These are phyloP conservation scores for Macrotis lagotis DNA, from an alignment of 2,113 vertebrate species.

Conservation along the genomic window DNA sequence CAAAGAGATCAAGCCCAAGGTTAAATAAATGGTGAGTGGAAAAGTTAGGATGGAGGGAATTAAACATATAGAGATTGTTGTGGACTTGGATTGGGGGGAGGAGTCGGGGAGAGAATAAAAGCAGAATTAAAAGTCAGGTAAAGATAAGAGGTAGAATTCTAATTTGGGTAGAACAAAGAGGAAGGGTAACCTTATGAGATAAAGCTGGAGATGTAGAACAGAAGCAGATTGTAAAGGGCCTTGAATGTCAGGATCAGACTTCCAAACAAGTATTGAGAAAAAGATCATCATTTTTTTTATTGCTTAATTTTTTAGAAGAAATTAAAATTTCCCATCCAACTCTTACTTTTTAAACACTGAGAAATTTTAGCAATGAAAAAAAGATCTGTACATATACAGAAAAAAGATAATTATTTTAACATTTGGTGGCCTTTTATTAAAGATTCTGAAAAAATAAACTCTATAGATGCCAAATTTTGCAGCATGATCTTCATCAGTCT, in stretches of 20 bases:
- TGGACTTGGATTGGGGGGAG: not conserved
- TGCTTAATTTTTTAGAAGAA: conserved; percentile 63
- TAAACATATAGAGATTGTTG: not conserved
- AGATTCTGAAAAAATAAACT: conserved; percentile 81
- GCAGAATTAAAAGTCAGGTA: not conserved
- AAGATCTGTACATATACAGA: conserved; percentile 66
- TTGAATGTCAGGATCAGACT: not conserved
- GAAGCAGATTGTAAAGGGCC: not conserved
- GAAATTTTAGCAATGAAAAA: conserved; percentile 65
- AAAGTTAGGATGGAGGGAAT: not conserved
- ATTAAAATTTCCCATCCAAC: conserved; percentile 17
- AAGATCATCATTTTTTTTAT: conserved; percentile 61
- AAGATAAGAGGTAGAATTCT: not conserved
- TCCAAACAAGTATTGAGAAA: conserved; percentile 37
- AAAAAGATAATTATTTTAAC: conserved; percentile 77
- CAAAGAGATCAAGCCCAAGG: not conserved
- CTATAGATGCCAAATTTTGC: conserved; percentile 69
- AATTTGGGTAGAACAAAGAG: not conserved
- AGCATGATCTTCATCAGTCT: conserved; percentile 76
- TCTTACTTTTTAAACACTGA: conserved; percentile 69
- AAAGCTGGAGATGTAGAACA: not conserved
- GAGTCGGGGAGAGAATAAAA: not conserved
- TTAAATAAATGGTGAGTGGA: not conserved
- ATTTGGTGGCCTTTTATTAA: conserved; percentile 82
- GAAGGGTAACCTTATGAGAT: not conserved